Conservation (phyloP, 2,113 vertebrate genomes). For the Cebidichthys violaceus region DNA sequence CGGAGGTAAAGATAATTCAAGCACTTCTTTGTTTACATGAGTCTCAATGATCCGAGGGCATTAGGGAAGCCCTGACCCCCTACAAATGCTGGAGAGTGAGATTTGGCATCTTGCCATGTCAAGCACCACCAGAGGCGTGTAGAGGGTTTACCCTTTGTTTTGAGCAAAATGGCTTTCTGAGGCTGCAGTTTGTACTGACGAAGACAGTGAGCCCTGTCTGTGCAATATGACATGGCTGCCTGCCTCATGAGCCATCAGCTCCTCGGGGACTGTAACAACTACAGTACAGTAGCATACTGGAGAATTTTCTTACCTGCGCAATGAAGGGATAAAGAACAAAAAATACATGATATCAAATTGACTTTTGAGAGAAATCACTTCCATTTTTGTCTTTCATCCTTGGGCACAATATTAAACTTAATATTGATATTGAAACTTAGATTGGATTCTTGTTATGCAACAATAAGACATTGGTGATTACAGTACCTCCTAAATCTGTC, state of each 20-base stretch:
- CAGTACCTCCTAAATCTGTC: neutral
- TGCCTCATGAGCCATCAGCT: conserved; percentile 45
- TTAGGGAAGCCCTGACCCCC: conserved; percentile 73
- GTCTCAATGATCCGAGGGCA: conserved; percentile 85
- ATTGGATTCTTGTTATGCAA: neutral
- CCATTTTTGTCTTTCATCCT: neutral
- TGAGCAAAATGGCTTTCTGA: conserved; percentile 75
- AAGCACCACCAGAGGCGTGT: conserved; percentile 59
- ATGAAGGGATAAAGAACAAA: conserved; percentile 2
- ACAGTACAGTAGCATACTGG: conserved; percentile 15
- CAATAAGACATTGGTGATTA: neutral
- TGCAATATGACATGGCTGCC: conserved; percentile 56
- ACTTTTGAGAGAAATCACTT: neutral
- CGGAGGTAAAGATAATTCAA: conserved; percentile 51
- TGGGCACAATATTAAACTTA: neutral
- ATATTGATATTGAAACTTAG: neutral
- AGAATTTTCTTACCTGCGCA: conserved; percentile 33
- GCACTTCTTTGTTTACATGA: conserved; percentile 86
- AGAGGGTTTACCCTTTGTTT: conserved; percentile 74
- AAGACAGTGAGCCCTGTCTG: conserved; percentile 54
- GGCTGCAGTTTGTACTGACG: conserved; percentile 69
- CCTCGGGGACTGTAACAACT: conserved; percentile 36
- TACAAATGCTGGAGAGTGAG: conserved; percentile 48
- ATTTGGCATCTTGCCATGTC: conserved; percentile 66
- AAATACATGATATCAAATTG: neutral